Conservation (phyloP, 2,113 vertebrate species). For the Mungos mungo region DNA sequence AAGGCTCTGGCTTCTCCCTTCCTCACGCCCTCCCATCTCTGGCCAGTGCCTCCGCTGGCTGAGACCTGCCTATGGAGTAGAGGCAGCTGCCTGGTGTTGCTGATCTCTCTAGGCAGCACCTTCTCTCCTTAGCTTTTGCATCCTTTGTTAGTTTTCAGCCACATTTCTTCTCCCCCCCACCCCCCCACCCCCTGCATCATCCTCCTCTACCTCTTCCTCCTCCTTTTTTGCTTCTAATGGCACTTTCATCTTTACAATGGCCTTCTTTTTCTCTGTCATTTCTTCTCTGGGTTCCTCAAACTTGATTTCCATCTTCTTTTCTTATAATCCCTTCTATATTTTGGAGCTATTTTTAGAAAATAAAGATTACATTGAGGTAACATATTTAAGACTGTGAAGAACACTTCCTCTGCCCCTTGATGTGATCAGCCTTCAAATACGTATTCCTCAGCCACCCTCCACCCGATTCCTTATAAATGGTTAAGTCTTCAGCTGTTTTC, state of each 20-base stretch:
- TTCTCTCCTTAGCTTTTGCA: background rate
- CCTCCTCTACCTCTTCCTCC: background rate
- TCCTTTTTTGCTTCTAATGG: background rate
- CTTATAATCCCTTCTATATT: background rate
- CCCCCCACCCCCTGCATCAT: no score
- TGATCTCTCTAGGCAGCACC: background rate
- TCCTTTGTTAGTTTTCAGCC: slow-evolving; percentile 8
- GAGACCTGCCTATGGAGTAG: background rate
- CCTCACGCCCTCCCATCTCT: no score
- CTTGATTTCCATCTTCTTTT: slow-evolving; percentile 24
- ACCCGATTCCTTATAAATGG: background rate
- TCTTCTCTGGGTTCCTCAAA: background rate
- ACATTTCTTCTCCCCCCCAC: background rate
- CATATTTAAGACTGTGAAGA: background rate
- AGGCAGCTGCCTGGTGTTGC: background rate
- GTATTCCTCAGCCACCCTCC: background rate
- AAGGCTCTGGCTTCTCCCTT: background rate
- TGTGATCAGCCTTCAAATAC: background rate
- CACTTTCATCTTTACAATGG: background rate
- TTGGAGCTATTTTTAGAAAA: slow-evolving; percentile 22
- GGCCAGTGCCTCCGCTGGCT: background rate
- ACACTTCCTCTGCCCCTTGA: background rate
- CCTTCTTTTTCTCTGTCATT: background rate
- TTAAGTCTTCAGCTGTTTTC: background rate
- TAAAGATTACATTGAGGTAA: background rate